A percentile compares a stretch with the other conserved stretches of the same genome.
Conservation (phyloP, 2,797 vertebrate species). For the Euthynnus affinis region DNA sequence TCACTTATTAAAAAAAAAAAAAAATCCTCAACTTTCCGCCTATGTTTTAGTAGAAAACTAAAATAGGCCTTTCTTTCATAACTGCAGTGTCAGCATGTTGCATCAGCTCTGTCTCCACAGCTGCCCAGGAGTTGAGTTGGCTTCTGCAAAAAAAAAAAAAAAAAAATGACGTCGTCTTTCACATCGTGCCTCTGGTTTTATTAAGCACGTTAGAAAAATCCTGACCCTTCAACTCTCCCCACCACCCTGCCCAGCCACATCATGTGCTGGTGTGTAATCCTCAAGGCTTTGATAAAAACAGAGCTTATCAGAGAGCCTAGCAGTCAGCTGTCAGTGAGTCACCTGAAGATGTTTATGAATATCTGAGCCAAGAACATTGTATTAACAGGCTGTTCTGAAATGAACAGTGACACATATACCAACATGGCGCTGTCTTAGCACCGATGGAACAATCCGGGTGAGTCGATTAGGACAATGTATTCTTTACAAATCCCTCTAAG, state of each 20-base stretch:
- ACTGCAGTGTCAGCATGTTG: neutral
- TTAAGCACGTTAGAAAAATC: slow-evolving; percentile 2
- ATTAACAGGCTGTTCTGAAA: slow-evolving; percentile 20
- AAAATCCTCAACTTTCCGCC: too few relatives aligned
- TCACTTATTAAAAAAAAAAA: too few relatives aligned
- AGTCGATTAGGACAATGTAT: slow-evolving; percentile 9
- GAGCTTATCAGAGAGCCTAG: slow-evolving; percentile 51
- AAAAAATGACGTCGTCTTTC: neutral
- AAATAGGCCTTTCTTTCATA: neutral
- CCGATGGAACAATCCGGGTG: neutral
- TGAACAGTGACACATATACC: slow-evolving; percentile 20
- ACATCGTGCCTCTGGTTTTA: neutral
- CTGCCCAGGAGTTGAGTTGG: slow-evolving; percentile 1
- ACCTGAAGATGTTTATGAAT: slow-evolving; percentile 48
- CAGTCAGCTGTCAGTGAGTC: slow-evolving; percentile 65
- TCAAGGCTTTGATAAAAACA: slow-evolving; percentile 24
- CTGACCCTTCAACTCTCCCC: slow-evolving; percentile 32
- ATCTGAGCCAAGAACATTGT: neutral
- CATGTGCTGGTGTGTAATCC: slow-evolving; percentile 42
- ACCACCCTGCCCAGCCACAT: slow-evolving; percentile 1
- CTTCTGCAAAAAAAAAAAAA: slow-evolving; percentile 15
- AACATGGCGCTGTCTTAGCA: neutral
- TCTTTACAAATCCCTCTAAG: neutral
- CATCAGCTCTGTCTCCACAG: slow-evolving; percentile 9
- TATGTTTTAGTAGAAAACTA: too few relatives aligned